Evolutionary conservation across 2,113 vertebrate genomes (phyloP).

Genomic region (Pedetes capensis): DNA sequence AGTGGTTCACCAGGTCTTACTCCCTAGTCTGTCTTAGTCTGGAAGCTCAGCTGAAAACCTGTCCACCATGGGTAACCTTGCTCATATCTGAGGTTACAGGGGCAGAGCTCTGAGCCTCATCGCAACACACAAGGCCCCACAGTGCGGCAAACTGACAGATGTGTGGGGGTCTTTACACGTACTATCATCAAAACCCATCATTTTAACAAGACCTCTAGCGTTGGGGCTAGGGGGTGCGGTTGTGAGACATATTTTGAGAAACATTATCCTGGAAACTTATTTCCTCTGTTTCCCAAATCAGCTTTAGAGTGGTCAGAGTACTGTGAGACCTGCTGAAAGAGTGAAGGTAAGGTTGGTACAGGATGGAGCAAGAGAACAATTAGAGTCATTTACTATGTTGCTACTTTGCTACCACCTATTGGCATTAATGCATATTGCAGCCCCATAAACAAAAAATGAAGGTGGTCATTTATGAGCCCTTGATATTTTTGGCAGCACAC

Average conservation of each 20-base stretch:
- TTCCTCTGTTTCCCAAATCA: neutral
- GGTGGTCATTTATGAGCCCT: neutral
- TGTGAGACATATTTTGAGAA: neutral
- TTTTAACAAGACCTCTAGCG: neutral
- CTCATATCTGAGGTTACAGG: too few relatives aligned
- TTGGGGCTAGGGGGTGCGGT: too few relatives aligned
- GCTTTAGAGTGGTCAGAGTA: neutral
- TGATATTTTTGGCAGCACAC: neutral
- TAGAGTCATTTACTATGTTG: neutral
- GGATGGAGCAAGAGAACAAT: neutral
- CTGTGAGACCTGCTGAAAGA: neutral
- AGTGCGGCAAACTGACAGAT: too few relatives aligned
- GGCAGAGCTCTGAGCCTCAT: too few relatives aligned
- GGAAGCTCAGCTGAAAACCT: too few relatives aligned
- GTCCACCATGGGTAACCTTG: too few relatives aligned
- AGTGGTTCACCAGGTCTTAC: too few relatives aligned
- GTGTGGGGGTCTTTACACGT: neutral
- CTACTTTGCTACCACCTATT: conserved; percentile 51
- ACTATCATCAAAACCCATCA: neutral
- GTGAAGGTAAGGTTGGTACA: neutral
- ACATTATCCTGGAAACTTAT: neutral
- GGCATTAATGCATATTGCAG: neutral
- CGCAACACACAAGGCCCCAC: too few relatives aligned
- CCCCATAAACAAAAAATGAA: neutral
- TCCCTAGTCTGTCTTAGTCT: too few relatives aligned